Evolutionary conservation across 2,113 vertebrate genomes (phyloP), one percentile per base, ranked within the genome.

Genomic region (Rhea pennata): DNA sequence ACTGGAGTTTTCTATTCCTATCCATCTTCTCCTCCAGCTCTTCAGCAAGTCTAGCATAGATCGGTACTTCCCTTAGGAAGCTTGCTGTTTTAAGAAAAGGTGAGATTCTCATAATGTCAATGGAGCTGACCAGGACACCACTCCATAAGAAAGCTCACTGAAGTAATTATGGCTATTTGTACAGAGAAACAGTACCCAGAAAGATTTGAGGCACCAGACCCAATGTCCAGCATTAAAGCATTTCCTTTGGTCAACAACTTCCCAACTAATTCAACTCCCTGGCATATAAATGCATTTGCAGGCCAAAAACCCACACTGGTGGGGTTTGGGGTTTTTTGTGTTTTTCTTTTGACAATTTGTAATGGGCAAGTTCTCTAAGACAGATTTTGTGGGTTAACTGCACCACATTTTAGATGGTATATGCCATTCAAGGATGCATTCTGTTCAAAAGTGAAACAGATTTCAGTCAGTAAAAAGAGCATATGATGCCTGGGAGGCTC

Each of bases 391-490:
- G 10, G 27, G 6, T 76, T 92, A 87, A 24, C 53, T n/a, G 11
- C 82, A 59, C 17, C n/a, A 15, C 14, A 58, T 36, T 21, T 26
- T 1, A 3, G 29, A 40, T 40, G 56, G 31, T 22, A 90, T 10
- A 72, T 73, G 46, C 24, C 22, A 83, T 39, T 87, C 39, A 79
- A 75, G 58, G 7, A 70, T 50, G 23, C 6, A 15, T 70, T 90
- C 59, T 88, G 62, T 54, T 65, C 51, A 61, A 93, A 84, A 10
- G 10, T 73, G 36, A 93, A 86, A 61, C 9, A 15, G 2, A 65
- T 39, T 80, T 20, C 36, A 95, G 58, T 54, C 59, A 79, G 26
- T 70, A 73, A 33, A 88, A 96, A 90, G 21, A 31, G 6, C 85
- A 44, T 2, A 64, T 3, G 19, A 59, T 72, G 66, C 33, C 39